phyloP scores from a whole-genome alignment of 2,888 invertebrate genomes.

The Drosophila dives region DNA sequence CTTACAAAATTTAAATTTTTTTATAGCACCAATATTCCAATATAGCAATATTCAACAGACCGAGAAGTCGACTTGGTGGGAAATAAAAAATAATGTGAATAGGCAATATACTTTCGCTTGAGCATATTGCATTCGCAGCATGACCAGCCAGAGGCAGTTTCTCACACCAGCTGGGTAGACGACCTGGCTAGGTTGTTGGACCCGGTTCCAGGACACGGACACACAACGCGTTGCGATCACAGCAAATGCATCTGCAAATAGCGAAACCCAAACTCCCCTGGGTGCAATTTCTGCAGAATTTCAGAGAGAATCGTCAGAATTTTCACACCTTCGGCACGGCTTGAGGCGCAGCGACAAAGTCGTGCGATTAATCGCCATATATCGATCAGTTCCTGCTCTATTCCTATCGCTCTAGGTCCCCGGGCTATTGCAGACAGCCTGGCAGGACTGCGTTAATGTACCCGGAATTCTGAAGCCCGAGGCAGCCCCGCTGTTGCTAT shows the following conservation, averaged over 20 bases:
- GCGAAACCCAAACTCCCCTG: slow-evolving; percentile 54
- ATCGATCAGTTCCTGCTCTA: slow-evolving; percentile 61
- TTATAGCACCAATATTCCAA: neutral
- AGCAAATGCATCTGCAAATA: slow-evolving; percentile 27
- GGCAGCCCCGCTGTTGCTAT: slow-evolving; percentile 58
- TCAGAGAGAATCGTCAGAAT: slow-evolving; percentile 61
- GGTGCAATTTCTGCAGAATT: slow-evolving; percentile 68
- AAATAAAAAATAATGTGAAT: slow-evolving; percentile 6
- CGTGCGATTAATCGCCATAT: slow-evolving; percentile 75
- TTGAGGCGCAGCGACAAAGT: slow-evolving; percentile 73
- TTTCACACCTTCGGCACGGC: slow-evolving; percentile 74
- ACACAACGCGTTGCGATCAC: slow-evolving; percentile 63
- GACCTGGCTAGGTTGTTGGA: slow-evolving; percentile 5
- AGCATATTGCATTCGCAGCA: slow-evolving; percentile 26
- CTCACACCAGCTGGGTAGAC: slow-evolving; percentile 60
- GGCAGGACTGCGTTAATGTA: slow-evolving; percentile 66
- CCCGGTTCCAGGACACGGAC: slow-evolving; percentile 54
- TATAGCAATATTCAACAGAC: neutral
- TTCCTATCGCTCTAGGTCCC: slow-evolving; percentile 15
- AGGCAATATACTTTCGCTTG: slow-evolving; percentile 32
- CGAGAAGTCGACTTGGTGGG: neutral
- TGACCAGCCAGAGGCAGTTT: slow-evolving; percentile 40
- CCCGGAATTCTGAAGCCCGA: slow-evolving; percentile 5
- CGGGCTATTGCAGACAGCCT: slow-evolving; percentile 61
- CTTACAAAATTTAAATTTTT: neutral